Conservation (phyloP, 2,113 vertebrate species). For the Daubentonia madagascariensis region DNA sequence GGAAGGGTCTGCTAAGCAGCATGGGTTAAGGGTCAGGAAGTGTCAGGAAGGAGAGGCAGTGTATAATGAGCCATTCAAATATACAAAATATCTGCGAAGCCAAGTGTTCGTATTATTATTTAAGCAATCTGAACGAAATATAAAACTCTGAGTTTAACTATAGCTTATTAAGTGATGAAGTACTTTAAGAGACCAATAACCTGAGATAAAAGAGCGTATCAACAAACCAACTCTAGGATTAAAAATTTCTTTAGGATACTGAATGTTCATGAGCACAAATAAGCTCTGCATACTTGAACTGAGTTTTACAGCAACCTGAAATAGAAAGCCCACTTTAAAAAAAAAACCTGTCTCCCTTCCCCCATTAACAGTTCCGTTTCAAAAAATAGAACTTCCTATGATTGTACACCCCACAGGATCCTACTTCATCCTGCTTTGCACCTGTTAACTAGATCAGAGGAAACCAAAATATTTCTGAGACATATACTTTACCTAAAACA, state of each 20-base stretch:
- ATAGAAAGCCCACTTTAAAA: slow-evolving; percentile 45
- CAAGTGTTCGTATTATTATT: neutral
- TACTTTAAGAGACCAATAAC: neutral
- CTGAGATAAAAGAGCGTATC: neutral
- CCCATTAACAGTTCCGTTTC: slow-evolving; percentile 16
- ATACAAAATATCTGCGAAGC: neutral
- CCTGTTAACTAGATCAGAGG: slow-evolving; percentile 60
- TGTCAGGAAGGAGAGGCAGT: neutral
- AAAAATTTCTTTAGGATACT: neutral
- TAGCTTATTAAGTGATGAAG: neutral
- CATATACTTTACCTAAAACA: slow-evolving; percentile 55
- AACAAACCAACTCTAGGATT: neutral
- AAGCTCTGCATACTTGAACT: neutral
- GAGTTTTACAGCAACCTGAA: slow-evolving; percentile 27
- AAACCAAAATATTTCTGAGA: slow-evolving; percentile 56
- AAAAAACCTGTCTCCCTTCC: slow-evolving; percentile 31
- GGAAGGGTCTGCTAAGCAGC: neutral
- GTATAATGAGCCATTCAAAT: neutral
- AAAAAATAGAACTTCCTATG: slow-evolving; percentile 67
- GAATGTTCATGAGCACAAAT: neutral
- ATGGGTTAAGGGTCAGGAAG: neutral
- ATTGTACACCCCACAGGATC: slow-evolving; percentile 43
- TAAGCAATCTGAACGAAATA: slow-evolving; percentile 31
- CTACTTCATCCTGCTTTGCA: slow-evolving; percentile 58
- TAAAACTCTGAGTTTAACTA: neutral